phyloP scores from a whole-genome alignment of 2,113 vertebrate species.

The Paramormyrops kingsleyae region DNA sequence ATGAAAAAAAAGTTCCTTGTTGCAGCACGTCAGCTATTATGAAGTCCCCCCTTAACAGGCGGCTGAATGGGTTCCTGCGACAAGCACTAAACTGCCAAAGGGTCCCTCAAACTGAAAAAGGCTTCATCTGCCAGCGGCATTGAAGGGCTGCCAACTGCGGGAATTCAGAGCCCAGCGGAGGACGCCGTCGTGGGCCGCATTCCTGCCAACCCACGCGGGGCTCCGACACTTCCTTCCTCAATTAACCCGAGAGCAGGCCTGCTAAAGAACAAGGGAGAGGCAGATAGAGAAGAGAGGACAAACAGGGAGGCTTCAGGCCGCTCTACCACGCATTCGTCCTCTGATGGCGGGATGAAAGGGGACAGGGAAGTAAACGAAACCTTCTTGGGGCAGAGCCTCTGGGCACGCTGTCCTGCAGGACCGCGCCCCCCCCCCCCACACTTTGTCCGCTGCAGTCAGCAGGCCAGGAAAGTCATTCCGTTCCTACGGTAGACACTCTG shows the following conservation, averaged over 20 bases:
- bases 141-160: background rate
- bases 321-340: constrained; percentile 59
- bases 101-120: background rate
- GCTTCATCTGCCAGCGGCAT: background rate
- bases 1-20: background rate
- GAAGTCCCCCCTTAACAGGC: background rate
- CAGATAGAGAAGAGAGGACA: constrained; percentile 54
- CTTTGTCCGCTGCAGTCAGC: constrained; percentile 55
- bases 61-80: background rate
- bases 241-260: constrained; percentile 55
- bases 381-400: constrained; percentile 43
- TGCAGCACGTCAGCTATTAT: background rate
- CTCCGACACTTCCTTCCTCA: constrained; percentile 70
- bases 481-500: constrained; percentile 73
- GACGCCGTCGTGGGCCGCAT: background rate
- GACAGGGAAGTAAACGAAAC: constrained; percentile 20
- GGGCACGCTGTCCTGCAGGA: background rate
- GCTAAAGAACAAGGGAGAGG: constrained; percentile 58
- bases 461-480: constrained; percentile 86
- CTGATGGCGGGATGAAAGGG: constrained; percentile 33
- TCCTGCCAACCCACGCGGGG: constrained; percentile 65
- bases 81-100: background rate
- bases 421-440: background rate
- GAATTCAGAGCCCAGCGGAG: background rate
- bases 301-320: constrained; percentile 36